phyloP scores from a whole-genome alignment of 2,113 vertebrate genomes.

The Sylvietta virens region DNA sequence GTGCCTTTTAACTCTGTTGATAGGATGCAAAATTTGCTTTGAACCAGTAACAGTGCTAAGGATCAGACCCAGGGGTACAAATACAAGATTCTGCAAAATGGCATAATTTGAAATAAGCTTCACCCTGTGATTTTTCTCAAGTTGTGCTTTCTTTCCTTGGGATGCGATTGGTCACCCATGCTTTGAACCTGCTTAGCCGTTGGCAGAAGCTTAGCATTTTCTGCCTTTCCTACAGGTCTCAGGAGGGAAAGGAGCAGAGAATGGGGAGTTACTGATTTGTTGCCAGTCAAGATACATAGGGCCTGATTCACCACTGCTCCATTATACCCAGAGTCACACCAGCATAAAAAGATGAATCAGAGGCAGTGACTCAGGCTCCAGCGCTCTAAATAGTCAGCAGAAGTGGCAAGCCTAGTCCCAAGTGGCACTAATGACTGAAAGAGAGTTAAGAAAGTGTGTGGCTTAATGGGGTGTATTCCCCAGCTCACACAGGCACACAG shows the following conservation, averaged over 20 bases:
- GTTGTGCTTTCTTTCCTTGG: background rate
- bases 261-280: background rate
- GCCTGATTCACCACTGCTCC: background rate
- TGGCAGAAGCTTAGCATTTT: background rate
- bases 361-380: slow-evolving; percentile 35
- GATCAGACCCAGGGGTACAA: background rate
- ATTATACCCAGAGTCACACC: background rate
- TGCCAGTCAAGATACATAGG: background rate
- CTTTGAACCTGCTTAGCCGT: background rate
- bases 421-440: background rate
- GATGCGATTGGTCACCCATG: background rate
- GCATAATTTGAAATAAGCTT: background rate
- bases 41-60: background rate
- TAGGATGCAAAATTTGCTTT: background rate
- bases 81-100: background rate
- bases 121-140: background rate
- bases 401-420: background rate
- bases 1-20: background rate
- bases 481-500: background rate
- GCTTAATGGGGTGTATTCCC: background rate
- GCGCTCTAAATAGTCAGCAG: background rate
- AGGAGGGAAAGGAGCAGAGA: background rate
- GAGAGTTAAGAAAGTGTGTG: background rate
- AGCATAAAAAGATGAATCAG: slow-evolving; percentile 23
- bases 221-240: background rate